These are phyloP conservation scores for Ptyas mucosa DNA, from an alignment of 2,113 vertebrate genomes.

Conservation along the genomic window DNA sequence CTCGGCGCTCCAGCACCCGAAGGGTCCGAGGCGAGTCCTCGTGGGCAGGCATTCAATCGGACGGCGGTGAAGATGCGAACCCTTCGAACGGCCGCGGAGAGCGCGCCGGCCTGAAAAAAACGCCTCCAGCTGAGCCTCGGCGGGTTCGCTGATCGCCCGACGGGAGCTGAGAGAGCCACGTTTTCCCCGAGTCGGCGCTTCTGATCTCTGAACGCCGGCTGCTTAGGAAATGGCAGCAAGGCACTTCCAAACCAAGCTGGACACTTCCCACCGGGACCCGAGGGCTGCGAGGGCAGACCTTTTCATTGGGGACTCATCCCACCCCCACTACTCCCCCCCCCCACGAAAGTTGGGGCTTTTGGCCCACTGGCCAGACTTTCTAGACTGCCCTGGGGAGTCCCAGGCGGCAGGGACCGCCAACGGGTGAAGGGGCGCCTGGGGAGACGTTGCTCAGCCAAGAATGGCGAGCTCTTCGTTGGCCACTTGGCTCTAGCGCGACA, in stretches of 20 bases:
- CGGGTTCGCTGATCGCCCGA: no score
- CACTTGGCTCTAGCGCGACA: not conserved
- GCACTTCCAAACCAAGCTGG: not conserved
- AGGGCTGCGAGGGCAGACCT: not conserved
- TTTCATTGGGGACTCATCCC: not conserved
- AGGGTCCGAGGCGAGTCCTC: not conserved
- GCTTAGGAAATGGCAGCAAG: not conserved
- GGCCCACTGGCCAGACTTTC: no score
- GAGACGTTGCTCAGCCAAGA: not conserved
- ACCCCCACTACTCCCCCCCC: accelerated
- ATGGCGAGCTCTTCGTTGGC: not conserved
- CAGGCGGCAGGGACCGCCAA: not conserved
- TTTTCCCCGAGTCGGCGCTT: not conserved
- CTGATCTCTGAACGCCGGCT: not conserved
- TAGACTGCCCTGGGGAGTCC: not conserved
- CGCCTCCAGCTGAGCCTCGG: not conserved
- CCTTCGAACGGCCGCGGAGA: not conserved
- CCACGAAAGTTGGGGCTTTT: not conserved
- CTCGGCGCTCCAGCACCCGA: not conserved
- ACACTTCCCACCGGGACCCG: not conserved
- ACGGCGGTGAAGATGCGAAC: not conserved
- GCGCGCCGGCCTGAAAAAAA: not conserved
- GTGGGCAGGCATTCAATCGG: no score
- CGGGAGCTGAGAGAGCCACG: not conserved
- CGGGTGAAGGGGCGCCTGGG: not conserved